Conservation (phyloP, 2,888 invertebrate genomes). For the Drosophila melanosoma region DNA sequence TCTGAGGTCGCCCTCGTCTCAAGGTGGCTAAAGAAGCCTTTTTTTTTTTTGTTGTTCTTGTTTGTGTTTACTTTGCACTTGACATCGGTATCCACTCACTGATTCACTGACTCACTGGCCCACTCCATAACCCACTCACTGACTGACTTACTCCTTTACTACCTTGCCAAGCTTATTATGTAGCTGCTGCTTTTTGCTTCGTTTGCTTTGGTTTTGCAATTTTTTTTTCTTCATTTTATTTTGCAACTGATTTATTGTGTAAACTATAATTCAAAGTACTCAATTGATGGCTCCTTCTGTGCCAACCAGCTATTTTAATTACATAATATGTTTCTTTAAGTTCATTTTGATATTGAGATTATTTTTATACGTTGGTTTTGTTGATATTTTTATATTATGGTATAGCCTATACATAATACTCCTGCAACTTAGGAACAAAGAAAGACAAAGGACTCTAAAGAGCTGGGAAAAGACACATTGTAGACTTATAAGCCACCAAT, state of each 20-base stretch:
- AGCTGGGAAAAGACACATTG: too few relatives aligned
- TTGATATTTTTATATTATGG: too few relatives aligned
- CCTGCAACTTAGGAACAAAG: too few relatives aligned
- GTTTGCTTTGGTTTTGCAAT: conserved; percentile 14
- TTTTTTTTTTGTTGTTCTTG: conserved; percentile 29
- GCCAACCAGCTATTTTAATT: not conserved
- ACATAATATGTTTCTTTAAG: not conserved
- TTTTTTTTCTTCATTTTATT: conserved; percentile 25
- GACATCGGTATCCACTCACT: conserved; percentile 31
- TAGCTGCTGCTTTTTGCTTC: not conserved
- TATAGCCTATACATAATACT: too few relatives aligned
- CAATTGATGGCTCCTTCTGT: conserved; percentile 5
- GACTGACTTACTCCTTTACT: not conserved
- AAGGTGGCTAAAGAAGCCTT: conserved; percentile 65
- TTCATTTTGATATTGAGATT: not conserved
- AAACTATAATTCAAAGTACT: conserved; percentile 53
- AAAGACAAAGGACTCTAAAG: too few relatives aligned
- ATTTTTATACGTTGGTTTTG: not conserved
- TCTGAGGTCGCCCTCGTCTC: conserved; percentile 25
- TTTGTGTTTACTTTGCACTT: conserved; percentile 56
- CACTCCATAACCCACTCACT: not conserved
- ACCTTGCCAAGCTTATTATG: conserved; percentile 17
- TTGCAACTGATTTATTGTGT: conserved; percentile 59
- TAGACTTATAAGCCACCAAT: too few relatives aligned
- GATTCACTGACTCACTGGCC: not conserved